Conservation (phyloP, 2,113 vertebrate species). For the Acanthisitta chloris region DNA sequence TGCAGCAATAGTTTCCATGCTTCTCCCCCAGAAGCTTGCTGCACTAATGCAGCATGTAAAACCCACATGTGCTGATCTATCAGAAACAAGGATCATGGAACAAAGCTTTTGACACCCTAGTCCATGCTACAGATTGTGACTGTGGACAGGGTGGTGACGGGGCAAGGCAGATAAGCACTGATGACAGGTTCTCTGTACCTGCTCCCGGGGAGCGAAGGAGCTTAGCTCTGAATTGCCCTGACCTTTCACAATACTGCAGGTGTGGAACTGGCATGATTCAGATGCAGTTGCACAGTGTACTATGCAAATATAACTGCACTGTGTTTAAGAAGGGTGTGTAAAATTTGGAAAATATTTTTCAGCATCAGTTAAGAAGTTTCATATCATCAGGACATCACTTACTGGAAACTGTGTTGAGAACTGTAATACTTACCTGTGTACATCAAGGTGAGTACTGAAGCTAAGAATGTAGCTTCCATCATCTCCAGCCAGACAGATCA, state of each 20-base stretch:
- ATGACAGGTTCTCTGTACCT: neutral
- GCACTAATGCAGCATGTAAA: neutral
- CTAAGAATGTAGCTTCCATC: neutral
- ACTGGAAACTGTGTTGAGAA: neutral
- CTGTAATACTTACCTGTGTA: neutral
- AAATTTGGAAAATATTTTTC: neutral
- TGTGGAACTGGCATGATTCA: neutral
- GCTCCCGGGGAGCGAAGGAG: neutral
- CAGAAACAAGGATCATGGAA: neutral
- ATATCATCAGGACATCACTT: neutral
- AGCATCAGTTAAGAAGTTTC: neutral
- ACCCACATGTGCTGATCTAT: neutral
- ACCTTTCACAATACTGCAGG: constrained; percentile 12
- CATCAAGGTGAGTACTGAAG: neutral
- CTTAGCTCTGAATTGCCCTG: neutral
- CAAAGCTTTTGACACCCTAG: neutral
- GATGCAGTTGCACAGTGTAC: neutral
- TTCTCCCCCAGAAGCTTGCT: neutral
- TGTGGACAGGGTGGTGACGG: neutral
- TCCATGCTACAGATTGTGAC: neutral
- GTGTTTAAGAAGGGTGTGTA: constrained; percentile 21
- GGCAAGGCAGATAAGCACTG: neutral
- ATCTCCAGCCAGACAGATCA: neutral
- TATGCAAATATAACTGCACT: too few relatives aligned
- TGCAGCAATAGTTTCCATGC: neutral